Evolutionary conservation across 2,888 invertebrate genomes (phyloP), one percentile per base, ranked within the genome.

Genomic region (Osmoderma eremita): DNA sequence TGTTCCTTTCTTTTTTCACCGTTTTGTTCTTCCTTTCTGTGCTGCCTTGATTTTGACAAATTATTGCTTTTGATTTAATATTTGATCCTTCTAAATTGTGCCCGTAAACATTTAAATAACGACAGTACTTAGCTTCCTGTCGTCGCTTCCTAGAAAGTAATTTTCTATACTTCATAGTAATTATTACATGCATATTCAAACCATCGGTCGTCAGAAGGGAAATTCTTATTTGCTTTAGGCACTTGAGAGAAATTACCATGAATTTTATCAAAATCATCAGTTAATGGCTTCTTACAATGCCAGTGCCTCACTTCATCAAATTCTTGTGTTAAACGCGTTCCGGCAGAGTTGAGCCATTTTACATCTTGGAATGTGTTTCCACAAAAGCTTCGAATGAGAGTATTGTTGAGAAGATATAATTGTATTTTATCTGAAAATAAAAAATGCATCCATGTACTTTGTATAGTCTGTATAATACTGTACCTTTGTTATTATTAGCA

Each of bases 221-320:
- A 6, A 42, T 12, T 42, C 2, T 42, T 3, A 15, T 42, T 42
- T 42, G 1, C 15, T 15, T n/a, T 42, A 42, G 42, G 12, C 30
- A 30, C 45, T 15, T 8, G 2, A 49, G 8, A 12, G 20, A 8
- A 10, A 1, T 45, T 17, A 13, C 49, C 39, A 2, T 17, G 13
- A 22, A 54, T 15, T n/a, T 54, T 54, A 45, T 67, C 67, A 18
- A 20, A 67, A 38, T 67, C 67, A 45, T 67, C 67, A 38, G 61
- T 68, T 22, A 61, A 18, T 13, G 68, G 68, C 13, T 61, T 68
- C 13, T 50, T 50, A 51, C 42, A 49, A 18, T 68, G 65, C 68
- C 68, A 68, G 17, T 68, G 68, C n/a, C 36, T 54, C n/a, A 42
- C 13, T 45, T 68, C 68, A 22, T 61, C 20, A 53, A 65, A 61